phyloP scores from a whole-genome alignment of 2,888 invertebrate genomes.

The Oscheius sp. region DNA sequence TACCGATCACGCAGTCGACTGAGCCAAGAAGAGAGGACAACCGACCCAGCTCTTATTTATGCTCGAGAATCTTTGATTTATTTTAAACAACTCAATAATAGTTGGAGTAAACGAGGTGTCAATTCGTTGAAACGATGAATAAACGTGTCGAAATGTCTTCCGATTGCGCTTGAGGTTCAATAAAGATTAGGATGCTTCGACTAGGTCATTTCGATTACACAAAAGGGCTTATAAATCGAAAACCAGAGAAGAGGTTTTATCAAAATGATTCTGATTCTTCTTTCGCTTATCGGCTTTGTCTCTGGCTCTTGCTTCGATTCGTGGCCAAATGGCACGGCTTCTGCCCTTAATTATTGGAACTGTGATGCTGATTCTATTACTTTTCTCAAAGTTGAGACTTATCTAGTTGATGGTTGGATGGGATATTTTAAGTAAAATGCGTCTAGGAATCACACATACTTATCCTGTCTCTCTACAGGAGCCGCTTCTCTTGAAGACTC shows the following conservation, averaged over 20 bases:
- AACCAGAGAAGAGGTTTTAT: neutral
- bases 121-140: conserved; percentile 16
- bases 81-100: conserved; percentile 28
- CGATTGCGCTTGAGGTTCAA: too few species aligned
- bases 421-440: neutral
- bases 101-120: conserved; percentile 25
- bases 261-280: neutral
- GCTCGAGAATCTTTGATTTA: conserved; percentile 24
- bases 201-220: neutral
- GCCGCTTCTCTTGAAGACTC: neutral
- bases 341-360: neutral
- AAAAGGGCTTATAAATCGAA: neutral
- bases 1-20: conserved; percentile 2
- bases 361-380: neutral
- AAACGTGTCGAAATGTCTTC: too few species aligned
- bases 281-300: neutral
- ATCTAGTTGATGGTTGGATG: conserved; percentile 1
- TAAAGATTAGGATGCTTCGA: neutral
- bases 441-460: neutral
- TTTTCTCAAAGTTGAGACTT: neutral
- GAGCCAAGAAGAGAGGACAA: neutral
- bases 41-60: neutral
- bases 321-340: conserved; percentile 9
- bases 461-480: neutral
- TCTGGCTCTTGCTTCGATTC: neutral